Evolutionary conservation across 2,888 invertebrate genomes (phyloP), one percentile per base, ranked within the genome.

Genomic region (Pterobdella sp.): DNA sequence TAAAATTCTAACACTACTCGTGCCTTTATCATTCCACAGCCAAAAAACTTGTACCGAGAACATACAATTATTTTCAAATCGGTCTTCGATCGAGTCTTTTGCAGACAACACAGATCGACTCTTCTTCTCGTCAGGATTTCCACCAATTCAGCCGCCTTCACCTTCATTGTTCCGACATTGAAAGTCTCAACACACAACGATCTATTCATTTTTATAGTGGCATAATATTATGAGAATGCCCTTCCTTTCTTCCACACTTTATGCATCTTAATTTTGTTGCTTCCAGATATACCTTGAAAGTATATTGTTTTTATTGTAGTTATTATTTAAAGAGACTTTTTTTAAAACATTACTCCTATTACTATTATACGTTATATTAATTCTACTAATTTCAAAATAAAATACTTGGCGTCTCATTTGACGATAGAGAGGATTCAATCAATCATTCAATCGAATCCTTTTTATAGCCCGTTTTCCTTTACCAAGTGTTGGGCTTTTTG

Each of bases 331-430:
- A 64, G 26, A 31, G 32, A 31, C 3, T 31, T 4, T 1, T 31
- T 64, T 4, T 31, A 31, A 22, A 64, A 31, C 31, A 64, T 1
- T 4, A 64, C 32, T 1, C 26, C 32, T 4, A 64, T 64, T 4
- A 64, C 32, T 4, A 64, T 64, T 4, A 64, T 64, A 31, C 1
- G 26, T 64, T 31, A 31, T 70, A 64, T 64, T 64, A 64, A 31
- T 64, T 31, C 3, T 64, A 64, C 32, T 64, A 64, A 1, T 64
- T 1, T 22, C 18, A 64, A 31, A 29, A 26, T 3, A 22, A 60
- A 31, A 4, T 31, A 31, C 1, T 31, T 49, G 22, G 22, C 14
- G 52, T 49, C 14, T 49, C 22, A 14, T 49, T 49, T 49, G 14
- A 49, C 14, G 52, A 49, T 49, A 49, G 14, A 14, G 52, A 22